Percentiles rank a stretch among this genome's conserved stretches.
Conservation (phyloP, 2,797 vertebrate genomes). For the Enteromius afrohamiltoni region DNA sequence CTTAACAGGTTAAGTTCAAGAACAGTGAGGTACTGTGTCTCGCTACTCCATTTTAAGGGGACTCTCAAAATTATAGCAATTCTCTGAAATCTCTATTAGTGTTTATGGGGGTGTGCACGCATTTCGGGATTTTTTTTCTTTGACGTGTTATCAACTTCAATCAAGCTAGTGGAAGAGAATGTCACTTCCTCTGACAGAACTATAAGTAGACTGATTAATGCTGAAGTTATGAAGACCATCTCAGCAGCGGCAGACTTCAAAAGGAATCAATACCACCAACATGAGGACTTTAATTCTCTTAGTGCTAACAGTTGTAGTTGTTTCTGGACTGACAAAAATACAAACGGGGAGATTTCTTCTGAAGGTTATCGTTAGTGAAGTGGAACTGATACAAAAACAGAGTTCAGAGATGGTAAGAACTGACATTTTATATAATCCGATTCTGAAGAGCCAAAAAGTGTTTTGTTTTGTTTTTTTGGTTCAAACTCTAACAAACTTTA, state of each 20-base stretch:
- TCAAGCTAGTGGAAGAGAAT: constrained; percentile 23
- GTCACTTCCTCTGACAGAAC: background rate
- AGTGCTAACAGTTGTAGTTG: background rate
- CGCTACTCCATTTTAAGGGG: background rate
- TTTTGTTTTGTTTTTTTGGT: background rate
- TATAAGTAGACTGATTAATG: constrained; percentile 18
- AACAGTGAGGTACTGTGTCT: background rate
- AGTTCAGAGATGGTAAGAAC: background rate
- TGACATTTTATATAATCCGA: too few species aligned
- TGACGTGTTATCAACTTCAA: constrained; percentile 13
- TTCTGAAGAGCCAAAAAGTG: background rate
- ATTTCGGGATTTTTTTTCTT: background rate
- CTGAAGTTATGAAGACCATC: constrained; percentile 5
- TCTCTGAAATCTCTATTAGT: background rate
- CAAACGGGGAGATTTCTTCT: background rate
- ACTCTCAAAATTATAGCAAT: background rate
- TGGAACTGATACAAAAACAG: rapidly evolving
- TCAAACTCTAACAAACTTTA: background rate
- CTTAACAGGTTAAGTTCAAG: background rate
- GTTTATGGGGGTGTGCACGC: background rate
- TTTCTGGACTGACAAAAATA: background rate
- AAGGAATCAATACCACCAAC: background rate
- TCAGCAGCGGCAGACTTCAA: background rate
- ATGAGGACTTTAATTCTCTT: constrained; percentile 37
- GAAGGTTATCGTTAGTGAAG: background rate